A percentile compares a stretch with the other conserved stretches of the same genome.
Evolutionary conservation across 2,888 invertebrate genomes (phyloP).

Genomic region (Diplolepis rosae): DNA sequence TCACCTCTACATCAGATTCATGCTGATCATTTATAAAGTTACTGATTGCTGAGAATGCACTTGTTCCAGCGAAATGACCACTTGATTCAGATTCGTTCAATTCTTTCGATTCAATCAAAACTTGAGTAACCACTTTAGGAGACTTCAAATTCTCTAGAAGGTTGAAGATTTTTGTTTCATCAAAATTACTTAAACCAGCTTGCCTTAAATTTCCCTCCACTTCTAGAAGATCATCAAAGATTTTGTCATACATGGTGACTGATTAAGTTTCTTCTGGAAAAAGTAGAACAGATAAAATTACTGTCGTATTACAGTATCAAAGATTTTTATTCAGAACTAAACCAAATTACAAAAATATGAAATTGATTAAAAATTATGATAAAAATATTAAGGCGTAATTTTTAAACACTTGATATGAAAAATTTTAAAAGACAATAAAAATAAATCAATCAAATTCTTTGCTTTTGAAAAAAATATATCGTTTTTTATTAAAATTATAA

Average conservation of each 20-base stretch:
- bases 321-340: too few relatives aligned
- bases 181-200: slow-evolving; percentile 37
- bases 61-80: not conserved
- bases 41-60: not conserved
- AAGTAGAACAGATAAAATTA: too few relatives aligned
- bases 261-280: not conserved
- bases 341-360: too few relatives aligned
- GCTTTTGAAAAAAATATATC: too few relatives aligned
- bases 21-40: slow-evolving; percentile 11
- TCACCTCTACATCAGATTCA: slow-evolving; percentile 7
- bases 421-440: too few relatives aligned
- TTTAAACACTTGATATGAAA: too few relatives aligned
- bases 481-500: too few relatives aligned
- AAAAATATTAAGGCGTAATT: too few relatives aligned
- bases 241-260: slow-evolving; percentile 40
- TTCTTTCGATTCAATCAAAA: slow-evolving; percentile 41
- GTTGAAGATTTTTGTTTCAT: slow-evolving; percentile 44
- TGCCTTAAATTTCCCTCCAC: slow-evolving; percentile 36
- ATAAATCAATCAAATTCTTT: too few relatives aligned
- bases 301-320: too few relatives aligned
- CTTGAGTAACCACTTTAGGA: slow-evolving; percentile 31
- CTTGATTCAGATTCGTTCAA: not conserved
- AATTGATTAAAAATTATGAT: too few relatives aligned
- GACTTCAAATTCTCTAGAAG: slow-evolving; percentile 42
- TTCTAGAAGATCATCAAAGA: slow-evolving; percentile 40